phyloP scores from a whole-genome alignment of 2,888 invertebrate genomes.

The Aphidoletes aphidimyza region DNA sequence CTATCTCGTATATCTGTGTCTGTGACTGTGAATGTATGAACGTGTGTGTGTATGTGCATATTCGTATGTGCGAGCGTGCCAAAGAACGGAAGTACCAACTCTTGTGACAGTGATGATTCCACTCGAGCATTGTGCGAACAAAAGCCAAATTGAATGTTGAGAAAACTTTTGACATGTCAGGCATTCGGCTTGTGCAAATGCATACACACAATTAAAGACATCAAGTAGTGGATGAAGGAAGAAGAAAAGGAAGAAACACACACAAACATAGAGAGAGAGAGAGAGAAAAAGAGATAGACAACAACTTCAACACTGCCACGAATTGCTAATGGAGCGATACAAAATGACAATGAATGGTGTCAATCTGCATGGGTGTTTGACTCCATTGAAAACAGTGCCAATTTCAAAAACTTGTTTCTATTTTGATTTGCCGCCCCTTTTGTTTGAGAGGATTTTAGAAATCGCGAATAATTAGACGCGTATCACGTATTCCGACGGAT shows the following conservation, averaged over 20 bases:
- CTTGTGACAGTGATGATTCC: conserved; percentile 42
- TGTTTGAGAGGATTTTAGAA: conserved; percentile 3
- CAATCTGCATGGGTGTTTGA: neutral
- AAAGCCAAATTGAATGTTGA: conserved; percentile 52
- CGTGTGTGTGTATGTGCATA: neutral
- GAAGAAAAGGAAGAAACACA: neutral
- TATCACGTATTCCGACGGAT: too few species aligned
- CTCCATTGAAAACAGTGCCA: neutral
- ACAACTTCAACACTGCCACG: neutral
- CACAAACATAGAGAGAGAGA: too few species aligned
- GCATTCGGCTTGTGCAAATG: neutral
- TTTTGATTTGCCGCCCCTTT: neutral
- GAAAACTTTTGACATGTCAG: conserved; percentile 52
- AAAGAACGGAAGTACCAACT: conserved; percentile 20
- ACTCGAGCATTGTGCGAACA: conserved; percentile 5
- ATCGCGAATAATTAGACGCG: neutral
- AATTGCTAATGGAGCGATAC: conserved; percentile 25
- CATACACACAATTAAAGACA: conserved; percentile 27
- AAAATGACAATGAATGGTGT: neutral
- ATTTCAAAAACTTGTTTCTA: conserved; percentile 1
- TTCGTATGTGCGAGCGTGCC: neutral
- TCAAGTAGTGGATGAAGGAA: neutral
- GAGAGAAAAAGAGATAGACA: neutral
- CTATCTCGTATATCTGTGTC: too few species aligned
- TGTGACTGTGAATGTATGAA: neutral